phyloP scores from a whole-genome alignment of 2,797 vertebrate species.

The Holocentrus rufus region DNA sequence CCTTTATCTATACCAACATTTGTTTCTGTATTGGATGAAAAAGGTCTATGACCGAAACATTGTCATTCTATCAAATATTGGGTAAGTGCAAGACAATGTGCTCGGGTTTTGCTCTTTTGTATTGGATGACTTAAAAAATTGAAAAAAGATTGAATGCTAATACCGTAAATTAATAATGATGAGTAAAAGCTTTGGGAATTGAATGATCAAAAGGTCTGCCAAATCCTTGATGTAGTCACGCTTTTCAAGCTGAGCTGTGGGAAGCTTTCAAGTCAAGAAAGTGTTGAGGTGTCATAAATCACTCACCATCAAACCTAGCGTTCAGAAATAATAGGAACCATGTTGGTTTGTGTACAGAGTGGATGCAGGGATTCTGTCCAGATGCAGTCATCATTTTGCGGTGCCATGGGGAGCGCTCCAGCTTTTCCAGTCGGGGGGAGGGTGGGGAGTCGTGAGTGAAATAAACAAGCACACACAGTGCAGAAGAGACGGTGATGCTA shows the following conservation, averaged over 20 bases:
- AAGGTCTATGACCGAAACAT: too few species aligned
- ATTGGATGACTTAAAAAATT: too few species aligned
- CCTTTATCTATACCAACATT: slow-evolving; percentile 15
- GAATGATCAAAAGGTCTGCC: slow-evolving; percentile 7
- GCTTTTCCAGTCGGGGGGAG: slow-evolving; percentile 30
- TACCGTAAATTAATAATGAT: slow-evolving; percentile 9
- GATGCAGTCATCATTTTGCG: slow-evolving; percentile 42
- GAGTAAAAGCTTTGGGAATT: slow-evolving; percentile 13
- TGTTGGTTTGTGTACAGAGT: slow-evolving; percentile 43
- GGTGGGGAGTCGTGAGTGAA: slow-evolving; percentile 4
- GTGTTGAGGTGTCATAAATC: slow-evolving; percentile 20
- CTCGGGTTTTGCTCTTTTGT: too few species aligned
- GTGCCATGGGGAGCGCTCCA: neutral
- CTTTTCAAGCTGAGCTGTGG: slow-evolving; percentile 14
- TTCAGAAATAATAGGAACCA: slow-evolving; percentile 22
- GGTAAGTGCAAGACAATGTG: neutral
- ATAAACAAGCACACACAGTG: neutral
- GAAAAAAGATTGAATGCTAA: slow-evolving; percentile 11
- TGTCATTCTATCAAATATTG: neutral
- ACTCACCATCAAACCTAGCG: neutral
- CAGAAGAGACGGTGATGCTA: slow-evolving; percentile 1
- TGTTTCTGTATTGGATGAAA: slow-evolving; percentile 10
- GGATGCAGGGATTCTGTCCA: slow-evolving; percentile 23
- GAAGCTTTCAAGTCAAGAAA: slow-evolving; percentile 37
- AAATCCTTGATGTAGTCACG: slow-evolving; percentile 14